Base-by-base conservation (phyloP, 2,113 vertebrate species). In the Stigmatopora nigra region DNA sequence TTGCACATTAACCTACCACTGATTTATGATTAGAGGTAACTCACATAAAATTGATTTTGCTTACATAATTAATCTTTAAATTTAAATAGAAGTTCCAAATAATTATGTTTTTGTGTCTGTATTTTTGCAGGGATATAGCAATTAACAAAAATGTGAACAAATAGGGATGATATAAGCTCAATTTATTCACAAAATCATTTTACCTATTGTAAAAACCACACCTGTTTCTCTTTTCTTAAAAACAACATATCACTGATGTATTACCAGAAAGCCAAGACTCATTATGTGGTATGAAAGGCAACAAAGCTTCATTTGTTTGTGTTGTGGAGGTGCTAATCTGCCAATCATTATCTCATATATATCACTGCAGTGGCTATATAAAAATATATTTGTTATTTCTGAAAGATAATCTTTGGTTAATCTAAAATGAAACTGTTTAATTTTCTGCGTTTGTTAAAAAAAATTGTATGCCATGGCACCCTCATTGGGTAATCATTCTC, bases 21-120 rank as follows among this genome's bases (percentile, higher is more conserved):
- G 38, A 11, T 15, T 62, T 85, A 75, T 75, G 71, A 85, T 76
- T 78, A 72, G n/a, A 75, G 56, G 49, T 41, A 46, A 56, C 77
- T 61, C 63, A 67, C 59, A 36, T 74, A 83, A 62, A 46, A 59
- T 70, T 76, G 68, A n/a, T 74, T 77, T 85, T 77, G 69, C 55
- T 79, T 17, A 70, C 63, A 70, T 78, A 71, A 75, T 22, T 45
- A 20, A 61, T 61, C n/a, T 45, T 5, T 38, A 61, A 61, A 61
- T 20, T 22, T 44, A 20, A 61, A 45, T 31, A 15, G 15, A 25
- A 22, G n/a, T 61, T 2, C 38, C 15, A 7, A 19, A 22, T n/a
- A 60, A 44, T 41, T 45, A 20, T 6, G 36, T 59, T 38, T 15
- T 12, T 45, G 6, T 19, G 14, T 61, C 7, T 22, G 20, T 4